Percentiles rank a stretch among this genome's conserved stretches.
Evolutionary conservation across 2,888 invertebrate species (phyloP).

Genomic region (Rhorus exstirpatorius): DNA sequence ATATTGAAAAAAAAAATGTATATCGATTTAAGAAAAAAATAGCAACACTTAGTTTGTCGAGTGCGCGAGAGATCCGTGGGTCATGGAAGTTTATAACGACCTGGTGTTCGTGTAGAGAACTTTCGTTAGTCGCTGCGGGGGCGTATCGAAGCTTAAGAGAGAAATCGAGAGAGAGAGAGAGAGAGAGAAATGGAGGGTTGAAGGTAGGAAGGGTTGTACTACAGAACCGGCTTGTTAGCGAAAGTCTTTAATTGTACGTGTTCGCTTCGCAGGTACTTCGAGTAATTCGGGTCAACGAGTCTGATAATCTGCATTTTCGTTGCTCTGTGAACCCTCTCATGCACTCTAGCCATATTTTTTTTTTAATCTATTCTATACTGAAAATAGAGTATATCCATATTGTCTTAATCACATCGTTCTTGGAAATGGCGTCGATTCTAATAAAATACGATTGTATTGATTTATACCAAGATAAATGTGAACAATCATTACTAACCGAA

Average conservation of each 20-base stretch:
- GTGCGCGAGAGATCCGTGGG: constrained; percentile 29
- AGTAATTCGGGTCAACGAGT: constrained; percentile 68
- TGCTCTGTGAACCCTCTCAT: constrained; percentile 17
- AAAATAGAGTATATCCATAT: not conserved
- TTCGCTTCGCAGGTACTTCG: constrained; percentile 62
- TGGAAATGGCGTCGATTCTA: too few relatives aligned
- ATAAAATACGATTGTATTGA: too few relatives aligned
- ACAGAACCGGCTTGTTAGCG: constrained; percentile 54
- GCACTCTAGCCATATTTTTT: not conserved
- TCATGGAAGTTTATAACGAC: constrained; percentile 64
- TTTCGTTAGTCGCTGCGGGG: constrained; percentile 55
- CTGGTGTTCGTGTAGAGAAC: constrained; percentile 54
- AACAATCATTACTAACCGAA: too few relatives aligned
- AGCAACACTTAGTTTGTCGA: constrained; percentile 30
- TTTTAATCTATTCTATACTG: not conserved
- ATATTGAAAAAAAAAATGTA: constrained; percentile 26
- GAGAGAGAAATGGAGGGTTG: not conserved
- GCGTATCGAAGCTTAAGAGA: constrained; percentile 48
- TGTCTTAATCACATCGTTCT: too few relatives aligned
- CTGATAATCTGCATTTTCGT: constrained; percentile 61
- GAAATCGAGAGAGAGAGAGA: constrained; percentile 4
- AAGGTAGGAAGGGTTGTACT: constrained; percentile 43
- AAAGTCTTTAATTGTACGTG: constrained; percentile 67
- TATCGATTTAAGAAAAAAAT: not conserved
- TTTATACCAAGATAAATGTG: too few relatives aligned